Evolutionary conservation across 2,113 vertebrate species (phyloP).

Genomic region (Microcebus murinus): DNA sequence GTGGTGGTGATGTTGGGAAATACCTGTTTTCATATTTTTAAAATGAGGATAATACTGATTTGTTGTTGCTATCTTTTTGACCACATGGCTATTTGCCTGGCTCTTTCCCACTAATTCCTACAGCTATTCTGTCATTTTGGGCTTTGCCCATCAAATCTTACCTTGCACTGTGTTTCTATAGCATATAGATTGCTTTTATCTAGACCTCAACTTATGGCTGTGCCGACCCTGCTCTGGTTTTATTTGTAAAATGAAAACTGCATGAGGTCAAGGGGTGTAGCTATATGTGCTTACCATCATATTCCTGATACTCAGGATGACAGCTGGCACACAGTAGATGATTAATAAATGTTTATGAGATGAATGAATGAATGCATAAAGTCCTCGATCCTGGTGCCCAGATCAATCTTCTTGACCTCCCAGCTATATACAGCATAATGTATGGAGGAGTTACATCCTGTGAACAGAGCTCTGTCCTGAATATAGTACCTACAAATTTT

Average conservation of each 20-base stretch:
- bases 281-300: not conserved
- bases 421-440: not conserved
- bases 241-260: constrained; percentile 19
- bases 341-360: constrained; percentile 13
- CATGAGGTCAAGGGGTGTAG: not conserved
- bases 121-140: constrained; percentile 16
- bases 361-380: constrained; percentile 35
- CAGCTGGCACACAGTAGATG: not conserved
- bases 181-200: not conserved
- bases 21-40: not conserved
- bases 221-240: not conserved
- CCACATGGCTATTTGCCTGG: not conserved
- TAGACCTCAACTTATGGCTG: not conserved
- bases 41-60: not conserved
- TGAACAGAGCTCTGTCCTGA: not conserved
- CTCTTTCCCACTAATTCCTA: not conserved
- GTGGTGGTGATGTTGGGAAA: not conserved
- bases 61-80: not conserved
- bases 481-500: not conserved
- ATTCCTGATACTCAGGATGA: not conserved
- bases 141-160: not conserved
- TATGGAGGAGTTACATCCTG: not conserved
- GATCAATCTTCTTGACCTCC: not conserved
- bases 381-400: not conserved
- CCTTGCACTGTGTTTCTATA: not conserved